phyloP scores from a whole-genome alignment of 2,113 vertebrate species.

The Alces alces region DNA sequence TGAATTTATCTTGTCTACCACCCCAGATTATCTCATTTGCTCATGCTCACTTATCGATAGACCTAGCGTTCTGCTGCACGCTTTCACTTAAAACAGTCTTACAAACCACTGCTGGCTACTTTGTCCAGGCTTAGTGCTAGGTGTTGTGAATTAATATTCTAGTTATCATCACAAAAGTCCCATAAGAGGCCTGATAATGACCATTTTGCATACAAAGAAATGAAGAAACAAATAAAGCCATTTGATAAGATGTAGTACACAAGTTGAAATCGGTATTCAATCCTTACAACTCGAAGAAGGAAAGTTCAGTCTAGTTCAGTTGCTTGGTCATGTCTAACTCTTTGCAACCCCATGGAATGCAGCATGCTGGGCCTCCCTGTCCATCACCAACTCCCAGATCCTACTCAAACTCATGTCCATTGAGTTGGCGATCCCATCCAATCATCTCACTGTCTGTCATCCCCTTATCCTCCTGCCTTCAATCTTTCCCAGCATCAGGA shows the following conservation, averaged over 20 bases:
- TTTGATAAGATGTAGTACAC: background rate
- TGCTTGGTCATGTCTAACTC: background rate
- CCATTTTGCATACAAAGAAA: background rate
- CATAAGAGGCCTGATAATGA: background rate
- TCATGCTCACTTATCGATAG: background rate
- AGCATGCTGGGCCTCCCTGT: background rate
- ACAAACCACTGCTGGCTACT: background rate
- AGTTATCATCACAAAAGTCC: background rate
- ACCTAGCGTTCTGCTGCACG: background rate
- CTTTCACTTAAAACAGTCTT: background rate
- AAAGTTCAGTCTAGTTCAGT: background rate
- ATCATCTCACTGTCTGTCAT: background rate
- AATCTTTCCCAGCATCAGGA: background rate
- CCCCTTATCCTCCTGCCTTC: background rate
- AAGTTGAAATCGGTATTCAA: background rate
- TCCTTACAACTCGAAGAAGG: background rate
- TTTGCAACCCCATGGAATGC: background rate
- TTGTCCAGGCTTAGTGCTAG: background rate
- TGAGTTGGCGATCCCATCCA: background rate
- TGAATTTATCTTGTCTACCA: background rate
- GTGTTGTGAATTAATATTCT: background rate
- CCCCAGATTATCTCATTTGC: background rate
- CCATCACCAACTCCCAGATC: background rate
- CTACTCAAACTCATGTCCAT: background rate
- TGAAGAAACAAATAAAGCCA: background rate